Base-by-base conservation (phyloP, 2,797 vertebrate genomes). In the Valencia hispanica region DNA sequence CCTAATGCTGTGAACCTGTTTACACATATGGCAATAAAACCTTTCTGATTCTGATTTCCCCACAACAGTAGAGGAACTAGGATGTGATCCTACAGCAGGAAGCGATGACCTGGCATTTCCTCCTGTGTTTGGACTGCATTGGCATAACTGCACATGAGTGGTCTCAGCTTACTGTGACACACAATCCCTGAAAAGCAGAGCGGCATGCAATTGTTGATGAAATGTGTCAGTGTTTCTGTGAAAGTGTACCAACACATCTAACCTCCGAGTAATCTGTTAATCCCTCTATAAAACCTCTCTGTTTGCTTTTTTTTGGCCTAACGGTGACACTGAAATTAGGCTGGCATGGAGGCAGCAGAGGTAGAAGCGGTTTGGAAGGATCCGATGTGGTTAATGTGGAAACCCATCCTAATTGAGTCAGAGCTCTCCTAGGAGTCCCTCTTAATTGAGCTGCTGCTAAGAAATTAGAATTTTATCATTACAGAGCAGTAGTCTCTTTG, bases 401-500 rank as follows among this genome's bases (percentile, higher is more conserved):
- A 88, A 84, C 89, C 86, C 84, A 68, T 82, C 80, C 92, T 95
- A 94, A 94, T 92, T 85, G 91, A 93, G 90, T 84, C 78, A 53
- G 74, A 86, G 84, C 89, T 84, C 82, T 91, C 93, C 88, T 88
- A 79, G 53, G 94, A 94, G 92, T 88, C 77, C 17, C 0, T 71
- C 74, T 84, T 93, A 93, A 94, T 94, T 94, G 91, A 90, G 89
- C 87, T 73, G 89, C 91, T 91, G 87, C 85, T 80, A 65, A 73
- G 88, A 92, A 93, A 88, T 87, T 85, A 92, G 84, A 91, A 80
- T 85, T 82, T n/a, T 87, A 92, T 92, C 89, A 91, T 94, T 86
- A 86, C 89, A 84, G 78, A 25, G 87, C 91, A 84, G 86, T 80
- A 20, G 86, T 88, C 83, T 91, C 85, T 81, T 74, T 87, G 86